Conservation (phyloP, 1,140 invertebrate species). For the Samia ricini region DNA sequence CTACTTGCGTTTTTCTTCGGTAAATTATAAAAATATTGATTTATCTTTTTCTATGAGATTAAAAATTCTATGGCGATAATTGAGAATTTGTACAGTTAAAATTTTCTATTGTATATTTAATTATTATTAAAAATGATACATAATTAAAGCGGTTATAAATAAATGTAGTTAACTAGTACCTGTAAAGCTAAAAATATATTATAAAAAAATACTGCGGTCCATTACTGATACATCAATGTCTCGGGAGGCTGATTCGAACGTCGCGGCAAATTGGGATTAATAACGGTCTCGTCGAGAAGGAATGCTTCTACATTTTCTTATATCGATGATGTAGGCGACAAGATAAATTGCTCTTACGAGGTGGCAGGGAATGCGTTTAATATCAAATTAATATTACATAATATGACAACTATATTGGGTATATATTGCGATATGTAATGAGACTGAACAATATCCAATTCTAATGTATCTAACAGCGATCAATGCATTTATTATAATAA, state of each 20-base stretch:
- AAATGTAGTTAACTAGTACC: not conserved
- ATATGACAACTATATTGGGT: too few species aligned
- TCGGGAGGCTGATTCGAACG: conserved; percentile 24
- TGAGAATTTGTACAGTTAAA: too few species aligned
- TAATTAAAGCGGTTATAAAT: not conserved
- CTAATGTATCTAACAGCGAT: too few species aligned
- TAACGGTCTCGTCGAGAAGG: conserved; percentile 30
- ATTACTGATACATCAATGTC: conserved; percentile 47
- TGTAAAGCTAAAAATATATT: not conserved
- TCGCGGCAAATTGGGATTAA: conserved; percentile 54
- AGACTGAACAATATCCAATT: too few species aligned
- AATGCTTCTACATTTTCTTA: conserved; percentile 35
- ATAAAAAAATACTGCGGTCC: conserved; percentile 5
- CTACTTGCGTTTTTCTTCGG: too few species aligned
- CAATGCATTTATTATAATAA: too few species aligned
- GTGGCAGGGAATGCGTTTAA: not conserved
- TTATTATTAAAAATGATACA: too few species aligned
- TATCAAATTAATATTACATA: not conserved
- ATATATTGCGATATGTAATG: too few species aligned
- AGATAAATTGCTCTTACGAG: conserved; percentile 36
- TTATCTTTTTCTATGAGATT: too few species aligned
- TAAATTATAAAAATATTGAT: too few species aligned
- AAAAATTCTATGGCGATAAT: not conserved
- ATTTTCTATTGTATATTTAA: too few species aligned
- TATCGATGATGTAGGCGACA: conserved; percentile 35